phyloP scores from a whole-genome alignment of 2,888 invertebrate genomes.

The Tinea pellionella region DNA sequence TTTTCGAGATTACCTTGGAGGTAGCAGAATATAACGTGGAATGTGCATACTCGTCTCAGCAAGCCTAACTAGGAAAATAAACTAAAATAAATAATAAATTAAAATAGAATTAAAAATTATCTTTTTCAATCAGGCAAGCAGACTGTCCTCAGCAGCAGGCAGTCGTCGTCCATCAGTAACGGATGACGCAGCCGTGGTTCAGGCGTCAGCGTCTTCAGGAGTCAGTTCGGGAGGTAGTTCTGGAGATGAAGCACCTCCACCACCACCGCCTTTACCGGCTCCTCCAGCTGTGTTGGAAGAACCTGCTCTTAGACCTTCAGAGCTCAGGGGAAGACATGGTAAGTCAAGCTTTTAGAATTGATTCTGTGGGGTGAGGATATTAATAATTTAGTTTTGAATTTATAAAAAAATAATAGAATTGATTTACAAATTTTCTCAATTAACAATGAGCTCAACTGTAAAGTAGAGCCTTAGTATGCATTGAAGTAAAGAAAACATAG shows the following conservation, averaged over 20 bases:
- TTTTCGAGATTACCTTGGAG: too few species aligned
- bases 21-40: too few species aligned
- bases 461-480: too few species aligned
- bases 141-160: slow-evolving; percentile 56
- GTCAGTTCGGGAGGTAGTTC: slow-evolving; percentile 55
- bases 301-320: slow-evolving; percentile 75
- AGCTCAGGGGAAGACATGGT: slow-evolving; percentile 63
- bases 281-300: slow-evolving; percentile 73
- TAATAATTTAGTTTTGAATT: too few species aligned
- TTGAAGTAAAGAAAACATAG: too few species aligned
- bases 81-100: neutral
- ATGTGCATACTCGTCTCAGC: too few species aligned
- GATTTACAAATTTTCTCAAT: too few species aligned
- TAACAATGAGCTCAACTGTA: too few species aligned
- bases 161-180: slow-evolving; percentile 52
- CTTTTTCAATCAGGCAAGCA: slow-evolving; percentile 38
- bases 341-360: slow-evolving; percentile 23
- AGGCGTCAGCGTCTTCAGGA: slow-evolving; percentile 47
- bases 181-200: slow-evolving; percentile 40
- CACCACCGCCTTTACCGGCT: slow-evolving; percentile 76
- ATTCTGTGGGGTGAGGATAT: neutral
- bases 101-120: neutral
- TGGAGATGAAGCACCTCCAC: slow-evolving; percentile 72
- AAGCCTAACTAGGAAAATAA: too few species aligned
- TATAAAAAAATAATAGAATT: too few species aligned